Conservation (phyloP, 2,888 invertebrate species). For the Cyclophora punctaria region DNA sequence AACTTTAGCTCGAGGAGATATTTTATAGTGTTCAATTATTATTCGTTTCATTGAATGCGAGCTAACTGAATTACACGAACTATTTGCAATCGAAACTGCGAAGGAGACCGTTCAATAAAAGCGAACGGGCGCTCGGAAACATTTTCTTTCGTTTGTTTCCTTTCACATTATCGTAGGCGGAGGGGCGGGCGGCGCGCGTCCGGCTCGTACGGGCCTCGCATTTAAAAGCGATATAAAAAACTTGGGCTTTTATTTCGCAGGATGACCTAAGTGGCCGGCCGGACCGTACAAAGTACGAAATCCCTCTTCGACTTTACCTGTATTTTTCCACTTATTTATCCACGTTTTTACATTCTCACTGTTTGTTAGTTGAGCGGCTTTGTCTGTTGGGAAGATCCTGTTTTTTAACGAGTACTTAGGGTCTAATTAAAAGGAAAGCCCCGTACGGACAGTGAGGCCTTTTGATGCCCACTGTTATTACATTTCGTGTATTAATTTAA, state of each 20-base stretch:
- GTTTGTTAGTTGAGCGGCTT: constrained; percentile 68
- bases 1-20: constrained; percentile 35
- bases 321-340: constrained; percentile 76
- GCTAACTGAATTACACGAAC: constrained; percentile 68
- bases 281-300: constrained; percentile 71
- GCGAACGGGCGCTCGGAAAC: constrained; percentile 63
- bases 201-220: constrained; percentile 64
- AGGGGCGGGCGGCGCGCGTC: constrained; percentile 61
- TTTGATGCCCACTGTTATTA: constrained; percentile 72
- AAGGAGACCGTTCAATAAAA: constrained; percentile 64
- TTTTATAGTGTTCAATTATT: constrained; percentile 41
- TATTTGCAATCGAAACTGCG: constrained; percentile 71
- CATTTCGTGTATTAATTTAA: constrained; percentile 71
- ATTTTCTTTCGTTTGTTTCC: constrained; percentile 74
- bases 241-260: constrained; percentile 71
- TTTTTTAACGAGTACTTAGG: constrained; percentile 75
- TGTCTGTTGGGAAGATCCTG: constrained; percentile 71
- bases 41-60: constrained; percentile 40
- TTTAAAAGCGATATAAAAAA: constrained; percentile 75
- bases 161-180: constrained; percentile 64
- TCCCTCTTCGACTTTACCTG: constrained; percentile 72
- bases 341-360: constrained; percentile 71
- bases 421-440: constrained; percentile 74
- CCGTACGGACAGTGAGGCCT: constrained; percentile 67
- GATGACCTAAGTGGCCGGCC: constrained; percentile 75